A percentile compares a stretch with the other conserved stretches of the same genome.
phyloP scores from a whole-genome alignment of 2,113 vertebrate genomes.

The Albula goreensis region DNA sequence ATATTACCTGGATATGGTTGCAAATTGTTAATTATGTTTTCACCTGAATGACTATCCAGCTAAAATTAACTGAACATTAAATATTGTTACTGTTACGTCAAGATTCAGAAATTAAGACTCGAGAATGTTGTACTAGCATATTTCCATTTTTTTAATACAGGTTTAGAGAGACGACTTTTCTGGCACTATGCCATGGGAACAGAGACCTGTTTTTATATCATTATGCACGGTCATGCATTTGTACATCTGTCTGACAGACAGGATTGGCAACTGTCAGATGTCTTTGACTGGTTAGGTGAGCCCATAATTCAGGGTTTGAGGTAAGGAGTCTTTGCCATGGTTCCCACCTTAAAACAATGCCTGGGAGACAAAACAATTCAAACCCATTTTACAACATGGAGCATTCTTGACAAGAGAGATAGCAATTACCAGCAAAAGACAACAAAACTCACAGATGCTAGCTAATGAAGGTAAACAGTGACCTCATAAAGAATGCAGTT shows the following conservation, averaged over 20 bases:
- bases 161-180: background rate
- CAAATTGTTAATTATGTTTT: too few species aligned
- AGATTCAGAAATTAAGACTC: too few species aligned
- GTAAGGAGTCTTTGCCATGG: background rate
- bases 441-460: background rate
- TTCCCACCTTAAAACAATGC: background rate
- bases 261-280: background rate
- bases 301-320: background rate
- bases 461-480: background rate
- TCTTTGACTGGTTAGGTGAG: background rate
- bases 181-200: background rate
- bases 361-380: background rate
- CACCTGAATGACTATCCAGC: too few species aligned
- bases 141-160: background rate
- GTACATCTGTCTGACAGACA: background rate
- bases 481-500: background rate
- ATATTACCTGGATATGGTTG: too few species aligned
- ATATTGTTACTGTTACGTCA: too few species aligned
- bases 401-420: background rate
- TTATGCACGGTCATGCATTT: background rate
- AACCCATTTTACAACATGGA: background rate
- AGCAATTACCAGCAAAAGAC: background rate
- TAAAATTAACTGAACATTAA: too few species aligned
- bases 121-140: too few species aligned
- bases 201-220: background rate